Evolutionary conservation across 2,797 vertebrate species (phyloP).

Genomic region (Epinephelus malabaricus): DNA sequence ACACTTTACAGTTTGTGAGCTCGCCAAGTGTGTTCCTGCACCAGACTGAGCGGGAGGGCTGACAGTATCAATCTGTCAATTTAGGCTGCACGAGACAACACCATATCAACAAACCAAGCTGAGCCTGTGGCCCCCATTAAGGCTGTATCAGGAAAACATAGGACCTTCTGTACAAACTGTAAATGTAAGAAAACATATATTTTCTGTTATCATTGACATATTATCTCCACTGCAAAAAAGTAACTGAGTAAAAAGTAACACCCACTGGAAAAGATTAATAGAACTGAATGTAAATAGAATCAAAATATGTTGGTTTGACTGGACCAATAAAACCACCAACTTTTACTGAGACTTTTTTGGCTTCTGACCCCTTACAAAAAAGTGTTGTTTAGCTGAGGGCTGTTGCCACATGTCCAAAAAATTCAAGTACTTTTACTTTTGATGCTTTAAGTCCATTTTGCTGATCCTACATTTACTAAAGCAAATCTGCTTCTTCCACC

Average conservation of each 20-base stretch:
- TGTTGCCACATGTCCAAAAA: neutral
- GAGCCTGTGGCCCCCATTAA: slow-evolving; percentile 4
- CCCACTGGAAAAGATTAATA: neutral
- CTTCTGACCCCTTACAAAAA: too few relatives aligned
- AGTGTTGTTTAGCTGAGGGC: too few relatives aligned
- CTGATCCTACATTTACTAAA: neutral
- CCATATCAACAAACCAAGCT: slow-evolving; percentile 29
- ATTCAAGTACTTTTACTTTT: neutral
- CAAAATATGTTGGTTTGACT: neutral
- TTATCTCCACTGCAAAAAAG: neutral
- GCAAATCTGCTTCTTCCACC: neutral
- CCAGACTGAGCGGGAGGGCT: slow-evolving; percentile 46
- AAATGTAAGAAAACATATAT: neutral
- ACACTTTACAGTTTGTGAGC: slow-evolving; percentile 50
- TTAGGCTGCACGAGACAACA: slow-evolving; percentile 42
- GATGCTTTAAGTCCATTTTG: too few relatives aligned
- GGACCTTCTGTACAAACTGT: neutral
- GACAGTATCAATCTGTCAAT: slow-evolving; percentile 67
- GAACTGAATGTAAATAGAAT: neutral
- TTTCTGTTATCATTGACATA: neutral
- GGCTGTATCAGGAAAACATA: neutral
- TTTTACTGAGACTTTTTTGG: neutral
- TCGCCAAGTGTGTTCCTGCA: slow-evolving; percentile 46
- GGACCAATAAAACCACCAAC: neutral
- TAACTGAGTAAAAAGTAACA: neutral